phyloP scores from a whole-genome alignment of 2,797 vertebrate species.

The Crenichthys baileyi region DNA sequence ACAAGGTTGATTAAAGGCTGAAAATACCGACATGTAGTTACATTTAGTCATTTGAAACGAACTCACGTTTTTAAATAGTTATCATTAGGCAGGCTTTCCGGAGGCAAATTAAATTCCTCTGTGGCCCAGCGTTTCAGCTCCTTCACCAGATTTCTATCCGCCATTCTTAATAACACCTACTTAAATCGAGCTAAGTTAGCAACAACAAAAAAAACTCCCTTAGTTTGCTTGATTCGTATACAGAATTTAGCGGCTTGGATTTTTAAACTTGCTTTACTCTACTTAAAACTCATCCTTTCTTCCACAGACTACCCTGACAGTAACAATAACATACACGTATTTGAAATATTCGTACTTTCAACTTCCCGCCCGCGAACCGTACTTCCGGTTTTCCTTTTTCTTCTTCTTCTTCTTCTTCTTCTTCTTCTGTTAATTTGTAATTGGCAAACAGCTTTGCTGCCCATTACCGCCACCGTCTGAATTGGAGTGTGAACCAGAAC shows the following conservation, averaged over 20 bases:
- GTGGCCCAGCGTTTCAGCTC: constrained; percentile 81
- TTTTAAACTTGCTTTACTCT: background rate
- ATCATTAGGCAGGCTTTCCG: constrained; percentile 77
- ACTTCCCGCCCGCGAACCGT: constrained; percentile 58
- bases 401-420: too few species aligned
- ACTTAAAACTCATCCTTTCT: accelerated
- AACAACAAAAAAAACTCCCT: background rate
- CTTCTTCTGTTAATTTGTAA: too few species aligned
- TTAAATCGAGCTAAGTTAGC: constrained; percentile 8
- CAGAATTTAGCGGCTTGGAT: background rate
- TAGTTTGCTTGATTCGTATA: background rate
- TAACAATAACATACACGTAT: background rate
- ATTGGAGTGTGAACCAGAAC: too few species aligned
- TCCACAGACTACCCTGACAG: background rate
- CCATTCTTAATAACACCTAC: constrained; percentile 60
- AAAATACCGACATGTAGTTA: background rate
- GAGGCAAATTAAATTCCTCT: constrained; percentile 78
- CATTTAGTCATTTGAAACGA: background rate
- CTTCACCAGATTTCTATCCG: constrained; percentile 70
- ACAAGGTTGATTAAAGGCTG: background rate
- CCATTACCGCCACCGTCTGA: too few species aligned
- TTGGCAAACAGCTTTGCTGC: too few species aligned
- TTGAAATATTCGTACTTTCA: constrained; percentile 27
- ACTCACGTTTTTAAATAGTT: constrained; percentile 80
- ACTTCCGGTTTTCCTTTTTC: constrained; percentile 52